phyloP scores from a whole-genome alignment of 2,888 invertebrate genomes.

The Baccha elongata region DNA sequence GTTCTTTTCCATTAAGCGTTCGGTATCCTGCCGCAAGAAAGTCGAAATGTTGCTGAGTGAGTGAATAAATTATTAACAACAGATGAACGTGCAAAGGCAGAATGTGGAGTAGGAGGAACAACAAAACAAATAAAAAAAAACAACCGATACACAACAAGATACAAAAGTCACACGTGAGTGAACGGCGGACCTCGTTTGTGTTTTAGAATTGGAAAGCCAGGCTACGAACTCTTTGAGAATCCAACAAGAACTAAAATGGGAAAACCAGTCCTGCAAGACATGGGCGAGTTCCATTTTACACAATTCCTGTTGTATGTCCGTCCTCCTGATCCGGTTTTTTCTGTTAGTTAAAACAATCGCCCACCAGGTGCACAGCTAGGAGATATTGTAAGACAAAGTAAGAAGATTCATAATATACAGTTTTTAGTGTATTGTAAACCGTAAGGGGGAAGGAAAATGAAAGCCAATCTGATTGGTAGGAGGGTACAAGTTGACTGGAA shows the following conservation, averaged over 20 bases:
- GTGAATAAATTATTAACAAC: conserved; percentile 4
- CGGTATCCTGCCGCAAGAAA: conserved; percentile 27
- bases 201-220: conserved; percentile 44
- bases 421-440: too few relatives aligned
- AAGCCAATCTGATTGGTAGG: conserved; percentile 53
- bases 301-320: conserved; percentile 77
- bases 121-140: conserved; percentile 53
- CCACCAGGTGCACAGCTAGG: conserved; percentile 42
- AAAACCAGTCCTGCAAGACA: conserved; percentile 81
- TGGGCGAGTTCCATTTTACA: conserved; percentile 72
- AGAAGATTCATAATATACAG: conserved; percentile 5
- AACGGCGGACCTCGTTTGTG: conserved; percentile 53
- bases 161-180: conserved; percentile 45
- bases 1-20: conserved; percentile 3
- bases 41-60: conserved; percentile 35
- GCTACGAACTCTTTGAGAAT: conserved; percentile 81
- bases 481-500: conserved; percentile 45
- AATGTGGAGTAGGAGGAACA: conserved; percentile 10
- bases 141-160: conserved; percentile 49
- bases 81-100: conserved; percentile 21
- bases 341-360: conserved; percentile 9
- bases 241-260: conserved; percentile 82
- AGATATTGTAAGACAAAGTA: conserved; percentile 35
- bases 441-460: neutral
- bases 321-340: conserved; percentile 62